Conservation (phyloP, 2,888 invertebrate genomes). For the Xestia rhomboidea region DNA sequence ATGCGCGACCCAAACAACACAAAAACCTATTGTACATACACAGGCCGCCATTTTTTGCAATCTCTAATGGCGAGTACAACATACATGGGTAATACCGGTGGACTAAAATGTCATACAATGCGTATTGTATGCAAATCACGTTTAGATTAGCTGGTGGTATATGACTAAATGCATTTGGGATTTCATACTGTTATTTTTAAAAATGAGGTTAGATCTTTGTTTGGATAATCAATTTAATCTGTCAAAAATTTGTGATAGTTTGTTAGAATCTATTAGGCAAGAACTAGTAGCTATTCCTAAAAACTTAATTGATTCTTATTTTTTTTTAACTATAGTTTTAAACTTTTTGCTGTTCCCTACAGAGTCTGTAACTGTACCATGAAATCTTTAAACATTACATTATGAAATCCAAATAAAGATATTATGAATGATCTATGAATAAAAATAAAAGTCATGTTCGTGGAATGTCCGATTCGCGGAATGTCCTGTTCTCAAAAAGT, state of each 20-base stretch:
- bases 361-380: background rate
- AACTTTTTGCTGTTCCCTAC: too few species aligned
- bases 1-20: slow-evolving; percentile 7
- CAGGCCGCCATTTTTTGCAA: slow-evolving; percentile 10
- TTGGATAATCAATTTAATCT: background rate
- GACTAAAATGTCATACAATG: slow-evolving; percentile 46
- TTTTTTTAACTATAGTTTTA: too few species aligned
- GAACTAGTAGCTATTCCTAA: background rate
- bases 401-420: too few species aligned
- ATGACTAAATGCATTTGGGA: slow-evolving; percentile 6
- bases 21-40: slow-evolving; percentile 29
- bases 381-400: too few species aligned
- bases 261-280: background rate
- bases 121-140: slow-evolving; percentile 52
- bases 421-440: too few species aligned
- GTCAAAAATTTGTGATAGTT: background rate
- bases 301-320: background rate
- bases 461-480: too few species aligned
- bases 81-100: slow-evolving; percentile 23
- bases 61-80: slow-evolving; percentile 15
- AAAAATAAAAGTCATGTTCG: too few species aligned
- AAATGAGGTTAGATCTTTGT: background rate
- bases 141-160: background rate
- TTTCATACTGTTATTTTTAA: background rate
- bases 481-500: too few species aligned